Evolutionary conservation across 2,888 invertebrate genomes (phyloP), one percentile per base, ranked within the genome.

Genomic region (Acanthacorydalis orientalis): DNA sequence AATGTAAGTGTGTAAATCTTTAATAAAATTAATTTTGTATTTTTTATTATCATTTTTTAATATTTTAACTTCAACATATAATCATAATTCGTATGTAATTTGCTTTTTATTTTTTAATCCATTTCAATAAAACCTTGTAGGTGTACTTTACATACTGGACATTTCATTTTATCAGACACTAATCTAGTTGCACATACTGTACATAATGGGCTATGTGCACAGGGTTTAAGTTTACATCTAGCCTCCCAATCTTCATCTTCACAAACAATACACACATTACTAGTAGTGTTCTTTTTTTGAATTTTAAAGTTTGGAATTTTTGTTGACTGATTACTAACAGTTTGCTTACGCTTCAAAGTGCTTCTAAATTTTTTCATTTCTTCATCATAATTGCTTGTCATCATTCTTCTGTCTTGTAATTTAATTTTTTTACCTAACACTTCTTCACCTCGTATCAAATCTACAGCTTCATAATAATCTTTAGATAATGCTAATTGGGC

Each of bases 201-300:
- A 43, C 47, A 47, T 10, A 47, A 43, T 11, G 42, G 42, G 16
- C 38, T 47, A 31, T 47, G 47, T 1, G 35, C 43, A 31, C 47
- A 47, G 4, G 47, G 47, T 35, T 34, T 15, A 23, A 47, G 35
- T 12, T 23, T n/a, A 43, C 47, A 47, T 16, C 47, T 32, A 31
- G 47, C 47, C 12, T 47, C 47, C 47, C 47, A 47, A 23, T 47
- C 47, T n/a, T 47, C 47, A 23, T 47, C 47, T 31, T 47, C 31
- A 31, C 47, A 47, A 23, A 37, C 35, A 23, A 47, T 14, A 23
- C 47, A 47, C 10, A 47, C 35, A 14, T 44, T 34, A 34, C 32
- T 15, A 9, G 15, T 12, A 11, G n/a, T 37, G 31, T 37, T 37
- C 38, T 38, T 46, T 41, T 37, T 31, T 32, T 42, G 33, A 34